Base-by-base conservation (phyloP, 2,888 invertebrate genomes). In the Allygus modestus region DNA sequence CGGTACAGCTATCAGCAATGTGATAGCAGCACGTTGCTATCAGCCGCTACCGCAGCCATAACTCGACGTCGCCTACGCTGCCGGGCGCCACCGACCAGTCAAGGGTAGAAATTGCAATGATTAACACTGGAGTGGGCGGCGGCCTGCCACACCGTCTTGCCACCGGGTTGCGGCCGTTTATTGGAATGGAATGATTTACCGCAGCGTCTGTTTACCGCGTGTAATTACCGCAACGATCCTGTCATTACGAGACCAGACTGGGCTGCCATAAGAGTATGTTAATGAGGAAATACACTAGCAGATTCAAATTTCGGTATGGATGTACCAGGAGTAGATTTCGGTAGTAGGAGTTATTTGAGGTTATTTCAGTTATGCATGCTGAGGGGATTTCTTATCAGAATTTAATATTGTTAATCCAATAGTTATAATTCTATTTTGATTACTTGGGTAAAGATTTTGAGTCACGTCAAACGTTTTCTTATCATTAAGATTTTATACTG, bases 71-170 rank as follows among this genome's bases (percentile, higher is more conserved):
- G 23, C 31, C 65, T 12, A 58, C 65, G 58, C 58, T 23, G 26
- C 65, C 28, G 12, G 71, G 71, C 41, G 71, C 71, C 41, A 41
- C 71, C 41, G 71, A n/a, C 28, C 11, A 41, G 71, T 71, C 71
- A 71, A 41, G 71, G 71, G 71, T 71, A 17, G 71, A 37, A 69
- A 69, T 69, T 69, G 41, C 71, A 71, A 41, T 71, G 71, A 71
- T 71, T 71, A 71, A 71, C 71, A n/a, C n/a, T 4, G 69, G 28
- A 20, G 69, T 28, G n/a, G 71, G 71, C 71, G 41, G 37, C 23
- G 71, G 37, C 69, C 28, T n/a, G 12, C 46, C n/a, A 17, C n/a
- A n/a, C 15, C 51, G 54, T 54, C 54, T 11, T 0, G 54, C 54
- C 54, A n/a, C 54, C 23, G 23, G 4, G 20, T 28, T 11, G 61